These are phyloP conservation scores for Brachionus koreanus DNA, from an alignment of 1,140 invertebrate species.

Conservation along the genomic window DNA sequence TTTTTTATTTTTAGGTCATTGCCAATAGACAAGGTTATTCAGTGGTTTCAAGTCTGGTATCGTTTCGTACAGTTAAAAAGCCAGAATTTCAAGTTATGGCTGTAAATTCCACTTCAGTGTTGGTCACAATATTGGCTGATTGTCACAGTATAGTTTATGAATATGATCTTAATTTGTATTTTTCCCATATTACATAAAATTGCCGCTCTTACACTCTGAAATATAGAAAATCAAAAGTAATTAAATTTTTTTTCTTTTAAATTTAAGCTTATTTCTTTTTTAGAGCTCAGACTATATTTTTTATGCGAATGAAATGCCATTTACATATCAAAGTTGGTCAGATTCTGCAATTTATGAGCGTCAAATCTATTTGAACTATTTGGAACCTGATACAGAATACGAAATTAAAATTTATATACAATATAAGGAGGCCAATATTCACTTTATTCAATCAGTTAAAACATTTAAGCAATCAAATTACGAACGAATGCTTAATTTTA, in stretches of 20 bases:
- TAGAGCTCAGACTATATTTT: not conserved
- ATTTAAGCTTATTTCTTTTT: not conserved
- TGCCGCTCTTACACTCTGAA: not conserved
- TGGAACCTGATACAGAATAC: not conserved
- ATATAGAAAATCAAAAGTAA: not conserved
- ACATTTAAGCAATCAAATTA: not conserved
- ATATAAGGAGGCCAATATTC: not conserved
- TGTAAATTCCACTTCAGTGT: not conserved
- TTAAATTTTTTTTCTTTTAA: not conserved
- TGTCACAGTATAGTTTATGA: not conserved
- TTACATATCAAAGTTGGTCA: not conserved
- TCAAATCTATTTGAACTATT: not conserved
- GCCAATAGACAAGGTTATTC: not conserved
- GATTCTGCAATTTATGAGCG: not conserved
- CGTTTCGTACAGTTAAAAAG: not conserved
- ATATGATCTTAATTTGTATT: not conserved
- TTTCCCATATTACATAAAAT: not conserved
- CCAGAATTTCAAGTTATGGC: not conserved
- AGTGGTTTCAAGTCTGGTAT: not conserved
- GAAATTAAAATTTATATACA: not conserved
- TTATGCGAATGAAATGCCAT: not conserved
- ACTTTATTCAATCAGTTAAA: not conserved
- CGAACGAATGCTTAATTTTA: not conserved
- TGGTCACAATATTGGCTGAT: not conserved
- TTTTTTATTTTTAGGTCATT: not conserved